Percentiles rank a stretch among this genome's conserved stretches.
Conservation (phyloP, 23 tunicate species). For the Phallusia fumigata region DNA sequence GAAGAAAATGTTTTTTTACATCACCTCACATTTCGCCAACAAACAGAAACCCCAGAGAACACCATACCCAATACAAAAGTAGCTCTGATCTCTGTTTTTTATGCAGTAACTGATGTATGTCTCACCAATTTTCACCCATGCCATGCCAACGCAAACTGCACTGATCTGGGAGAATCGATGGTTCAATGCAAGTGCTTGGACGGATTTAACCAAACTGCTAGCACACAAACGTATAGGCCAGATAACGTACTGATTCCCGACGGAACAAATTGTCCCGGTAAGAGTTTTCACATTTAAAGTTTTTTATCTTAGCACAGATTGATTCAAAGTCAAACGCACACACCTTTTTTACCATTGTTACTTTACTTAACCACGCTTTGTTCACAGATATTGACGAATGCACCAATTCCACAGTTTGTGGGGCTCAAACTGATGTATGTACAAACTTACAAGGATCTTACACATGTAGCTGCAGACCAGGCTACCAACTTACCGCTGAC, state of each 20-base stretch:
- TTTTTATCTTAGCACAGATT: no score
- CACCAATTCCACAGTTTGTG: background rate
- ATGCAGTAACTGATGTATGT: constrained; percentile 27
- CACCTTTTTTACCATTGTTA: no score
- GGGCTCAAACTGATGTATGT: background rate
- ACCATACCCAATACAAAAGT: no score
- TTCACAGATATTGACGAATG: constrained; percentile 1
- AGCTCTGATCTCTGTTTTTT: no score
- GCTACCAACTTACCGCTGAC: background rate
- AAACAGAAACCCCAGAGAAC: no score
- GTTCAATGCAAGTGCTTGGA: constrained; percentile 29
- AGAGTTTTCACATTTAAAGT: no score
- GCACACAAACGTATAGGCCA: constrained; percentile 1
- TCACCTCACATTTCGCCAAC: no score
- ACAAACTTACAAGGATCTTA: background rate
- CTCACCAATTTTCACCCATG: constrained; percentile 17
- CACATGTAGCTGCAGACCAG: background rate
- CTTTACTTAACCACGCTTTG: no score
- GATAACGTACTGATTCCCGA: constrained; percentile 25
- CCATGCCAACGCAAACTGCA: constrained; percentile 29
- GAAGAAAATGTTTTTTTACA: no score
- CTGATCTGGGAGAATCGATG: constrained; percentile 27
- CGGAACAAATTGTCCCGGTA: constrained; percentile 51
- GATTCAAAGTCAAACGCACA: no score
- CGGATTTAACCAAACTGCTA: constrained; percentile 49